Percentiles rank a stretch among this genome's conserved stretches.
These are phyloP conservation scores for Sthenelais limicola DNA, from an alignment of 2,888 invertebrate genomes.

Conservation along the genomic window DNA sequence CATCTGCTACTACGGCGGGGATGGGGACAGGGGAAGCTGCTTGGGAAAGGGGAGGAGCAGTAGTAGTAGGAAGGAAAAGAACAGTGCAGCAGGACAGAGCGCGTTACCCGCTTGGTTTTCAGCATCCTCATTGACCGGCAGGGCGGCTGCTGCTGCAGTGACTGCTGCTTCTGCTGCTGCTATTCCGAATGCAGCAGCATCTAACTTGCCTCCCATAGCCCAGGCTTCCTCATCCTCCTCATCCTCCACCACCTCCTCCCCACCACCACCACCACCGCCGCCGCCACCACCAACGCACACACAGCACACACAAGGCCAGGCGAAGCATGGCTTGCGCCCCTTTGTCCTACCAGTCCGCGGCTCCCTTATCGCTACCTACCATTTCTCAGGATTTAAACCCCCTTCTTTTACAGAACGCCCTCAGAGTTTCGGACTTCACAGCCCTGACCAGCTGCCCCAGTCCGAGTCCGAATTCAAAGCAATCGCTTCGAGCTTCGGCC, in stretches of 20 bases:
- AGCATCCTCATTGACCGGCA: not conserved
- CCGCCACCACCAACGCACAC: not conserved
- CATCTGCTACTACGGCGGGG: not conserved
- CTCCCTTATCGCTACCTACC: conserved; percentile 19
- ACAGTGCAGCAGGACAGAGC: not conserved
- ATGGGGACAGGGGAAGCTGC: not conserved
- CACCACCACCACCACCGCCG: not conserved
- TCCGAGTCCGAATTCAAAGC: conserved; percentile 57
- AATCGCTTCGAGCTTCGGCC: conserved; percentile 79
- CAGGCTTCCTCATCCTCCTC: not conserved
- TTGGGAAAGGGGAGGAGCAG: not conserved
- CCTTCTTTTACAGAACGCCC: conserved; percentile 32
- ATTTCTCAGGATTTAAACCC: conserved; percentile 27
- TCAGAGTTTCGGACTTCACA: conserved; percentile 76
- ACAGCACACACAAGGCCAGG: not conserved
- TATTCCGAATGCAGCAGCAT: not conserved
- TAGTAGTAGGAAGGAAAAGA: not conserved
- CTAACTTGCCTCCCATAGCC: too few relatives aligned
- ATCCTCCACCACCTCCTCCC: not conserved
- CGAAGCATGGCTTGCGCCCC: conserved; percentile 32
- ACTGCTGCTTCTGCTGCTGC: not conserved
- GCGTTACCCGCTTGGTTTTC: not conserved
- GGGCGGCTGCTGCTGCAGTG: not conserved
- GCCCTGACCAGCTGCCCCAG: conserved; percentile 79
- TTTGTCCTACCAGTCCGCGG: conserved; percentile 32